Percentiles rank a stretch among this genome's conserved stretches.
phyloP scores from a whole-genome alignment of 2,113 vertebrate species.

The Pelecanus crispus region DNA sequence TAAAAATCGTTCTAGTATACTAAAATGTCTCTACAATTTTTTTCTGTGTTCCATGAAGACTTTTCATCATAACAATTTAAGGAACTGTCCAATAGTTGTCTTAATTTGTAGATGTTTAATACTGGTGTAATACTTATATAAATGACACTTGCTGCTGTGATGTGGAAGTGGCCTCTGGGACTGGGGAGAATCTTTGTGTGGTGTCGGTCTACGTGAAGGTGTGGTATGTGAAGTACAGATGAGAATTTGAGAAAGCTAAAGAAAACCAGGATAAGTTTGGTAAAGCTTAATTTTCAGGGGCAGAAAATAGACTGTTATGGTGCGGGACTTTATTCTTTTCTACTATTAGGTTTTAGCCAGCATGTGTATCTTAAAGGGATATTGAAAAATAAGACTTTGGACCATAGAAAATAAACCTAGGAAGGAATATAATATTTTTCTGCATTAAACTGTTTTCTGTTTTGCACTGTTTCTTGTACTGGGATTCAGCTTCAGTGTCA shows the following conservation, averaged over 20 bases:
- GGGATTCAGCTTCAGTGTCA: neutral
- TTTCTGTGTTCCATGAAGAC: neutral
- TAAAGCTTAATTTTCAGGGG: neutral
- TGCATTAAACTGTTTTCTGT: neutral
- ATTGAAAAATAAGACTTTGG: neutral
- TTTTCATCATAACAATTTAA: neutral
- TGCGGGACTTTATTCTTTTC: neutral
- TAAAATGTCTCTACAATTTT: neutral
- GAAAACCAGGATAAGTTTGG: neutral
- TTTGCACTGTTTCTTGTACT: neutral
- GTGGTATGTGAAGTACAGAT: neutral
- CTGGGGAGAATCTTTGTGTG: neutral
- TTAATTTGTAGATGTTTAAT: neutral
- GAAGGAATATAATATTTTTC: neutral
- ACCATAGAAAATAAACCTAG: neutral
- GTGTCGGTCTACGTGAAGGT: neutral
- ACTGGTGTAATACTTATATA: neutral
- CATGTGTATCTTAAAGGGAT: neutral
- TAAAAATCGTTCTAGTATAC: neutral
- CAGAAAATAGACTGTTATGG: neutral
- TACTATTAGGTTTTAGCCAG: neutral
- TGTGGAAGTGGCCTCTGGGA: neutral
- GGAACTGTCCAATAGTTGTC: neutral
- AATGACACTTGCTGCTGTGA: neutral
- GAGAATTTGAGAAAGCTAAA: neutral